Conservation (phyloP, 2,113 vertebrate species). For the Cisticola juncidis region DNA sequence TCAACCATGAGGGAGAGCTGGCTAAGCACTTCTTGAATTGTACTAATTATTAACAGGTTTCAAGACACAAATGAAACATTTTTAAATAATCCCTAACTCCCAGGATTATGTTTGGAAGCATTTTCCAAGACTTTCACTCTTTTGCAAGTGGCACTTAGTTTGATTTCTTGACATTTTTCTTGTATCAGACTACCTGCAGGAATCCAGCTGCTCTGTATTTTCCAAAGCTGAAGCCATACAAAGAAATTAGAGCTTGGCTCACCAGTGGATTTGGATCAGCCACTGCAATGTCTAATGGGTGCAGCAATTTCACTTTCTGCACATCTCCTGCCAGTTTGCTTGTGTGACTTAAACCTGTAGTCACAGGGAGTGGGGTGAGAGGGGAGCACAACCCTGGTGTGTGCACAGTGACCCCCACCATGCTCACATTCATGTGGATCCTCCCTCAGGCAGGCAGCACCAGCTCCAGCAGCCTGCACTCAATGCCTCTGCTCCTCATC, state of each 20-base stretch:
- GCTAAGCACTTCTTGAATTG: not conserved
- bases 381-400: not conserved
- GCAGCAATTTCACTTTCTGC: not conserved
- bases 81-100: not conserved
- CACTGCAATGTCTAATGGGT: not conserved
- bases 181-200: not conserved
- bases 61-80: not conserved
- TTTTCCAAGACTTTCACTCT: not conserved
- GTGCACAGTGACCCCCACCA: too few relatives aligned
- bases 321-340: not conserved
- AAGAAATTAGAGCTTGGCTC: not conserved
- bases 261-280: not conserved
- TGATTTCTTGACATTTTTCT: not conserved
- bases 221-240: not conserved
- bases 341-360: fast-evolving
- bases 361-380: fast-evolving
- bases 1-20: not conserved
- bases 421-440: fast-evolving
- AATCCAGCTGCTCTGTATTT: not conserved
- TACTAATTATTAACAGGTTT: not conserved
- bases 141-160: not conserved
- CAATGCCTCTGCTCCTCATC: not conserved
- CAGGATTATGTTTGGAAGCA: not conserved
- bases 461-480: not conserved
- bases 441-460: not conserved